These are phyloP conservation scores for Drosophila sproati DNA, from an alignment of 1,140 invertebrate species.

Conservation along the genomic window DNA sequence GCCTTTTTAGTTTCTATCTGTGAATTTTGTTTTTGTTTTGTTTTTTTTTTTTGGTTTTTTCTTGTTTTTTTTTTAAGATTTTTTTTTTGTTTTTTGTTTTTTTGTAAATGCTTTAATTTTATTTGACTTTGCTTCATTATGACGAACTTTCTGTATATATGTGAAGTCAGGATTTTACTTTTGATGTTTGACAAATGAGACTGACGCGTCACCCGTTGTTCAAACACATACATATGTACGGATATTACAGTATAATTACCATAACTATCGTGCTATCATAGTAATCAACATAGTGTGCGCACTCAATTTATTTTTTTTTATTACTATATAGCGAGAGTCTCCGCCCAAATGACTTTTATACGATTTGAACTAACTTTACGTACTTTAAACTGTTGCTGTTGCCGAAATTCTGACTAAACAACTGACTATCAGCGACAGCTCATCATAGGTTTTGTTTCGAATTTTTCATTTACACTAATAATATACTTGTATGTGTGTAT, in stretches of 20 bases:
- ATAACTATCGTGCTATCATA: conserved; percentile 36
- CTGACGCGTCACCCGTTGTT: conserved; percentile 24
- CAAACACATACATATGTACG: conserved; percentile 20
- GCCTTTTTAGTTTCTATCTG: conserved; percentile 41
- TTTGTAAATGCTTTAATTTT: conserved; percentile 80
- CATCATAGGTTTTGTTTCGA: conserved; percentile 52
- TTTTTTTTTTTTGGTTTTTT: conserved; percentile 50
- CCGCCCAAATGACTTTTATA: conserved; percentile 31
- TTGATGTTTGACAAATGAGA: conserved; percentile 37
- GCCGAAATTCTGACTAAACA: conserved; percentile 67
- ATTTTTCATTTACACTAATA: conserved; percentile 79
- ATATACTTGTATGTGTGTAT: conserved; percentile 71
- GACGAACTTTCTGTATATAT: conserved; percentile 55
- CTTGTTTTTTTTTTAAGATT: conserved; percentile 7
- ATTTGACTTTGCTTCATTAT: conserved; percentile 72
- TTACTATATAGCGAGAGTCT: conserved; percentile 23
- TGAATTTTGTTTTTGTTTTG: conserved; percentile 39
- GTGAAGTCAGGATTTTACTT: conserved; percentile 51
- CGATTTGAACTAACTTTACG: conserved; percentile 68
- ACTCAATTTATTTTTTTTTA: conserved; percentile 20
- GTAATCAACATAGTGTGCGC: conserved; percentile 37
- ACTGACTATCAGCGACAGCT: conserved; percentile 63
- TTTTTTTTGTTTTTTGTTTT: conserved; percentile 32
- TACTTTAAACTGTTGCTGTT: conserved; percentile 70
- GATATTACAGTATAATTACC: conserved; percentile 31